These are phyloP conservation scores for Iselma pallidipennis DNA, from an alignment of 2,888 invertebrate species.

Conservation along the genomic window DNA sequence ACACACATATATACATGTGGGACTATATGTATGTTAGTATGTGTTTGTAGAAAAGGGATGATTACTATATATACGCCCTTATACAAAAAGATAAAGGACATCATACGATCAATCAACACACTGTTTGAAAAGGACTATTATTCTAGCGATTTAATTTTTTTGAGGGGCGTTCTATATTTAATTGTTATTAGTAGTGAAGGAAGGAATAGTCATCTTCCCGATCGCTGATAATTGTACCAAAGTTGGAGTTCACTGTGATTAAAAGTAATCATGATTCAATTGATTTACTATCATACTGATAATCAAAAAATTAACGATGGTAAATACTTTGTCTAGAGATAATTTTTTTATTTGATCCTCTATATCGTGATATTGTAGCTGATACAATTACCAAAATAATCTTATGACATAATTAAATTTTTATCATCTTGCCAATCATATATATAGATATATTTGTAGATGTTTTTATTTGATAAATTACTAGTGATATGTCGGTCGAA, in stretches of 20 bases:
- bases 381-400: background rate
- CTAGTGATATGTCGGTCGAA: conserved; percentile 21
- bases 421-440: background rate
- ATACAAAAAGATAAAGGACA: background rate
- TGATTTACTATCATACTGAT: background rate
- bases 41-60: too few relatives aligned
- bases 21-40: background rate
- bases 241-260: too few relatives aligned
- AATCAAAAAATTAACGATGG: background rate
- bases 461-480: conserved; percentile 17
- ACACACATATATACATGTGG: background rate
- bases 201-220: too few relatives aligned
- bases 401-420: background rate
- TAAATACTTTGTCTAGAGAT: background rate
- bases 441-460: background rate
- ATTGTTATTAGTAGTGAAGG: too few relatives aligned
- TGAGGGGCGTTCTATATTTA: too few relatives aligned
- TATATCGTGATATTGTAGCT: background rate
- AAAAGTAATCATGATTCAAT: too few relatives aligned
- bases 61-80: background rate
- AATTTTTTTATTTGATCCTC: background rate
- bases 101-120: background rate
- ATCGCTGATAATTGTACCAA: too few relatives aligned
- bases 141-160: too few relatives aligned
- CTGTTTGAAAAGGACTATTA: background rate